These are phyloP conservation scores for Gorsachius magnificus DNA, from an alignment of 2,797 vertebrate genomes.

Conservation along the genomic window DNA sequence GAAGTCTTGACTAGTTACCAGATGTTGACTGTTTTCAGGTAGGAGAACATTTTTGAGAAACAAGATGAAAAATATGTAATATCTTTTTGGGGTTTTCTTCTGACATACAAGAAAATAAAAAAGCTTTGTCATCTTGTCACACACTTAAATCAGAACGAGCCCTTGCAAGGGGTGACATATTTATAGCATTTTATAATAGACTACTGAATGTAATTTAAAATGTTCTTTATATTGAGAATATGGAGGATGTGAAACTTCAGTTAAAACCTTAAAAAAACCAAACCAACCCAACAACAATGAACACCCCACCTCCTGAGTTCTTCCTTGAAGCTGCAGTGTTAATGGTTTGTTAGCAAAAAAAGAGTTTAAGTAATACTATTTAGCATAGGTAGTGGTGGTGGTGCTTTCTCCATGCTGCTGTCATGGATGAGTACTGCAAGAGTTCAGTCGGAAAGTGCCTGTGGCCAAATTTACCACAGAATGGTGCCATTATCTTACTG, in stretches of 20 bases:
- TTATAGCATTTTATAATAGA: neutral
- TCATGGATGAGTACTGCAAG: neutral
- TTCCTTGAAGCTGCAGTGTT: neutral
- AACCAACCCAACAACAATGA: no score
- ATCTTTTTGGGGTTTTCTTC: neutral
- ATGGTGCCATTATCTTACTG: neutral
- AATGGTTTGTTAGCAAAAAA: neutral
- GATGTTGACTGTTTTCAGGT: neutral
- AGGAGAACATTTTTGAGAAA: neutral
- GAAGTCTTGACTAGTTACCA: neutral
- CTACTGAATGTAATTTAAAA: neutral
- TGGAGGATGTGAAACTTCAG: neutral
- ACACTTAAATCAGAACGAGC: neutral
- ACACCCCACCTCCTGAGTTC: accelerated
- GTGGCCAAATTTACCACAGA: neutral
- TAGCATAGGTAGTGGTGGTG: neutral
- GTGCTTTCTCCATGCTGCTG: neutral
- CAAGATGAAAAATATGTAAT: neutral
- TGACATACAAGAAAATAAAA: neutral
- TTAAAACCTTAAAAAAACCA: neutral
- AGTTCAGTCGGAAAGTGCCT: neutral
- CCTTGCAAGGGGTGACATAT: neutral
- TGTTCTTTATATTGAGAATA: neutral
- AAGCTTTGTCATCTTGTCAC: neutral
- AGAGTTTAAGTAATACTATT: neutral